These are phyloP conservation scores for Podiceps cristatus DNA, from an alignment of 2,113 vertebrate species.

Conservation along the genomic window DNA sequence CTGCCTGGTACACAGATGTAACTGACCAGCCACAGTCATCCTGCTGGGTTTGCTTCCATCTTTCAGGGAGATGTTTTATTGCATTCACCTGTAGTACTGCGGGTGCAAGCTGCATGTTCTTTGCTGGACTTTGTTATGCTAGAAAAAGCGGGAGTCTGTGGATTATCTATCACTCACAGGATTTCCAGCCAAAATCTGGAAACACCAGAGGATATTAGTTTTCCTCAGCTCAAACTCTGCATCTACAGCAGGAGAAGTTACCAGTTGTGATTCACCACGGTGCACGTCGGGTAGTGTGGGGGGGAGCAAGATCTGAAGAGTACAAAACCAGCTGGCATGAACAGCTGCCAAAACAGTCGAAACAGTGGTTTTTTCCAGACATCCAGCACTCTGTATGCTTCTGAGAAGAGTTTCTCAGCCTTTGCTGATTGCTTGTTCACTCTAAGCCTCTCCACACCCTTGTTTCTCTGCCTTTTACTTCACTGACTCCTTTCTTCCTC, in stretches of 20 bases:
- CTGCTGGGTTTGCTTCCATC: not conserved
- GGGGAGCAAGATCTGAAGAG: not conserved
- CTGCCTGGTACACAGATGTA: not conserved
- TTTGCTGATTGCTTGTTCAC: not conserved
- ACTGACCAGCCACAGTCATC: not conserved
- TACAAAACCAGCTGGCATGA: conserved; percentile 46
- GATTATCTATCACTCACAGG: not conserved
- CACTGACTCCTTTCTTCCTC: not conserved
- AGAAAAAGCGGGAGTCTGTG: not conserved
- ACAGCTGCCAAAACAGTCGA: conserved; percentile 38
- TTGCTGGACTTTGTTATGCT: not conserved
- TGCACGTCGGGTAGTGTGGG: fast-evolving
- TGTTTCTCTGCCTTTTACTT: not conserved
- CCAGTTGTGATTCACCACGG: conserved; percentile 3
- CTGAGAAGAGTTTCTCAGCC: not conserved
- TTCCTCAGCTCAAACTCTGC: not conserved
- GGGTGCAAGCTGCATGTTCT: not conserved
- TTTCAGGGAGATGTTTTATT: not conserved
- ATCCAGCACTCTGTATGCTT: not conserved
- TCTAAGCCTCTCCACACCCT: not conserved
- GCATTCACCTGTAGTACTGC: not conserved
- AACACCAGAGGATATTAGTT: not conserved
- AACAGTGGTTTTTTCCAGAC: not conserved
- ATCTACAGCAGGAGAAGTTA: not conserved
- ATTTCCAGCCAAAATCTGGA: not conserved